Conservation (phyloP, 1,140 invertebrate genomes). For the Drosophila repletoides region DNA sequence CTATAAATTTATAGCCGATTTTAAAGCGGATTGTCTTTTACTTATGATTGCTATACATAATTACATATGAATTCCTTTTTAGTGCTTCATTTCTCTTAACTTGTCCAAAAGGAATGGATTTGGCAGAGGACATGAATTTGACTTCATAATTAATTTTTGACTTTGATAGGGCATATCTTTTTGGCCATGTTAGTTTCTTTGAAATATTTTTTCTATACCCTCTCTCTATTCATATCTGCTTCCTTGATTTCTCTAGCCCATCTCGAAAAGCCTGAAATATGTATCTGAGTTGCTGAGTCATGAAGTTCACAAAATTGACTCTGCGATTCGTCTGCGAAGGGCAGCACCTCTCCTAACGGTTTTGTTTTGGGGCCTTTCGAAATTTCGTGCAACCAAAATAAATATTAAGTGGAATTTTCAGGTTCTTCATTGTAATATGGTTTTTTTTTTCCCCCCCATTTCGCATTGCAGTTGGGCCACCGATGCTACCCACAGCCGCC, state of each 20-base stretch:
- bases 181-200: too few species aligned
- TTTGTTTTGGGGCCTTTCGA: slow-evolving; percentile 1
- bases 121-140: too few species aligned
- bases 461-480: slow-evolving; percentile 3
- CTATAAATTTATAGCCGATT: too few species aligned
- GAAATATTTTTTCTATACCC: too few species aligned
- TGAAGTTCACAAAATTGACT: not conserved
- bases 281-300: slow-evolving; percentile 14
- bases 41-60: too few species aligned
- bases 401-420: slow-evolving; percentile 22
- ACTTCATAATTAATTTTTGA: too few species aligned
- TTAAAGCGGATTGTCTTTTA: too few species aligned
- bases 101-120: too few species aligned
- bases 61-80: too few species aligned
- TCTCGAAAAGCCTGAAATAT: not conserved
- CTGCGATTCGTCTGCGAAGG: slow-evolving; percentile 5
- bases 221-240: too few species aligned
- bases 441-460: slow-evolving; percentile 2
- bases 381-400: slow-evolving; percentile 19
- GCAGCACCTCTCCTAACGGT: slow-evolving; percentile 5
- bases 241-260: not conserved
- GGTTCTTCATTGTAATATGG: slow-evolving; percentile 15
- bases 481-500: not conserved
- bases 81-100: too few species aligned
- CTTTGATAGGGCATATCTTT: too few species aligned